Evolutionary conservation across 2,888 invertebrate genomes (phyloP).

Genomic region (Ectemnius continuus): DNA sequence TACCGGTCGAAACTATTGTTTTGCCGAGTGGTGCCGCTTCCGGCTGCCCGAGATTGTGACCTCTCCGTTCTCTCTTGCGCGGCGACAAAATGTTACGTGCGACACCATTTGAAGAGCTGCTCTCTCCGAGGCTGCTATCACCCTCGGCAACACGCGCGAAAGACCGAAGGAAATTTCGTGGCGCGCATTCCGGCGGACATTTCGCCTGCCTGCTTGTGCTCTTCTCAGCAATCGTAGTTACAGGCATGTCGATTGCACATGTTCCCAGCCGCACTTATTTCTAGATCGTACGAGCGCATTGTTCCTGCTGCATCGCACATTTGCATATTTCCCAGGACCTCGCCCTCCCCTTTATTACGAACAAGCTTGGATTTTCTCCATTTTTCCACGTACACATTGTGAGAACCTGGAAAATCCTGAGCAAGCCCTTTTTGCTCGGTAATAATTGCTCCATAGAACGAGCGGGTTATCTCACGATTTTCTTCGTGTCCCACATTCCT

Average conservation of each 20-base stretch:
- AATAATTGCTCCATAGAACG: too few relatives aligned
- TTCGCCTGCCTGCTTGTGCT: slow-evolving; percentile 1
- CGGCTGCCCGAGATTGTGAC: slow-evolving; percentile 47
- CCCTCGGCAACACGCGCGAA: too few relatives aligned
- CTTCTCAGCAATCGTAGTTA: slow-evolving; percentile 2
- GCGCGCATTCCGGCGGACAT: neutral
- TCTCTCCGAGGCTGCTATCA: too few relatives aligned
- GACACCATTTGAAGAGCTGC: neutral
- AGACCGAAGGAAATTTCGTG: slow-evolving; percentile 22
- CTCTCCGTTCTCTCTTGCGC: neutral
- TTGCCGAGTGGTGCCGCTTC: slow-evolving; percentile 43
- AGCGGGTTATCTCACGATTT: too few relatives aligned
- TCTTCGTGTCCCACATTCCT: too few relatives aligned
- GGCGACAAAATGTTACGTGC: slow-evolving; percentile 36
- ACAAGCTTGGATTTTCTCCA: neutral
- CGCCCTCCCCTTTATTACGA: neutral
- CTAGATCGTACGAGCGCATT: slow-evolving; percentile 9
- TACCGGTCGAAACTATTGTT: slow-evolving; percentile 65
- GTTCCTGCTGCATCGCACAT: slow-evolving; percentile 1
- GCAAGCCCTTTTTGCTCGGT: too few relatives aligned
- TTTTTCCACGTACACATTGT: too few relatives aligned
- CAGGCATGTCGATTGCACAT: neutral
- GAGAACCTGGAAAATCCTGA: neutral
- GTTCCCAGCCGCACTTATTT: slow-evolving; percentile 6
- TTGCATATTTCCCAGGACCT: slow-evolving; percentile 8